Base-by-base conservation (phyloP, 2,888 invertebrate species). In the Creontiades dilutus region DNA sequence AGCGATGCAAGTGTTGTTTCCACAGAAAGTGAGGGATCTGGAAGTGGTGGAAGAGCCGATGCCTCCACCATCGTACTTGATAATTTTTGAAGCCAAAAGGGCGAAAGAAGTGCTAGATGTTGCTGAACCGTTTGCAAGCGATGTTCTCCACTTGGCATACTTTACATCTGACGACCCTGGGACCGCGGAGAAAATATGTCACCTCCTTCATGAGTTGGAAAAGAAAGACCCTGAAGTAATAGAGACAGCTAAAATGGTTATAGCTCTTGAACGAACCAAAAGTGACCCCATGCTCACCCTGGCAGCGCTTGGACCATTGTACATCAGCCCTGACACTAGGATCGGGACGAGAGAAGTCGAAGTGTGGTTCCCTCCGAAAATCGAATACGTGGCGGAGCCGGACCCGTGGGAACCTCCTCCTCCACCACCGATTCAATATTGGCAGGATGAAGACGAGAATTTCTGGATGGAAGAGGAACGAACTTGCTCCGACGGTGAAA, bases 81-180 rank as follows among this genome's bases (percentile, higher is more conserved):
- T 97, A 91, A 94, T 96, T 91, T 96, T 95, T 92, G 95, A 96
- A 85, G 95, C 95, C 3, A 94, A 94, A 92, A 96, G 96, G 93
- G 94, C 96, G 0, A 94, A 94, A 89, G 96, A 95, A 57, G 94
- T 96, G 52, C 93, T 95, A 23, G 93, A 94, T 14, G 92, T 95
- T 3, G 94, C 94, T 91, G 92, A 94, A 27, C 93, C 94, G 5
- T 94, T 94, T 85, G 92, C 92, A 0, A 93, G 94, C 0, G 94
- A 95, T 12, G 93, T 97, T 11, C 94, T 96, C 48, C 93, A 94
- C 48, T 95, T 95, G 92, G 97, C 96, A 0, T 96, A 95, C 93
- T 97, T 96, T 92, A 95, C 95, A 0, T 95, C 94, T 91, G 94
- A 95, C 75, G 94, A 94, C 90, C 94, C 96, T 0, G 93, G 94